phyloP scores from a whole-genome alignment of 2,113 vertebrate genomes.

The Psephotus haematonotus region DNA sequence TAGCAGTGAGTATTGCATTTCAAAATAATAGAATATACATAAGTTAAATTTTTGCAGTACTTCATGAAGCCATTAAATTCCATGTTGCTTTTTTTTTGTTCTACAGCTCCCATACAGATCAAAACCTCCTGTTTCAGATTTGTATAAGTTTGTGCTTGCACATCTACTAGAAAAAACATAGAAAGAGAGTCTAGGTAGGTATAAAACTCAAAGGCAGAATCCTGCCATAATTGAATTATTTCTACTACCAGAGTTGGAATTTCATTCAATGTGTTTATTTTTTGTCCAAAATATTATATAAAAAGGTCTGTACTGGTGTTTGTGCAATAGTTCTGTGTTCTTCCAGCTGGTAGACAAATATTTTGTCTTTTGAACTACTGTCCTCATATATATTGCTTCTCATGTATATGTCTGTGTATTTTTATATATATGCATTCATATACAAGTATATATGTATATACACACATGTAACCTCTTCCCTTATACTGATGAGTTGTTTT shows the following conservation, averaged over 20 bases:
- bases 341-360: background rate
- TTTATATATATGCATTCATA: background rate
- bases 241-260: background rate
- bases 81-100: background rate
- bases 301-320: background rate
- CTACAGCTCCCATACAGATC: rapidly evolving
- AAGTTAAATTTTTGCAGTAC: background rate
- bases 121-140: background rate
- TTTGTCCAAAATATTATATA: background rate
- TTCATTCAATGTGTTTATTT: background rate
- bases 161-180: background rate
- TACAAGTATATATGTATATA: background rate
- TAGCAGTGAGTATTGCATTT: background rate
- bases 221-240: background rate
- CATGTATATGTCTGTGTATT: background rate
- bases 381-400: background rate
- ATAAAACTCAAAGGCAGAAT: background rate
- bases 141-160: background rate
- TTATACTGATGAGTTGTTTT: background rate
- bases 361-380: background rate
- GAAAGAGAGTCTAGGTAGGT: background rate
- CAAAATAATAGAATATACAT: background rate
- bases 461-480: rapidly evolving
- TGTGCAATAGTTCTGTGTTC: background rate
- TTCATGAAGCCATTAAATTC: background rate